Base-by-base conservation (phyloP, 2,888 invertebrate species). In the Andrena bicolor region DNA sequence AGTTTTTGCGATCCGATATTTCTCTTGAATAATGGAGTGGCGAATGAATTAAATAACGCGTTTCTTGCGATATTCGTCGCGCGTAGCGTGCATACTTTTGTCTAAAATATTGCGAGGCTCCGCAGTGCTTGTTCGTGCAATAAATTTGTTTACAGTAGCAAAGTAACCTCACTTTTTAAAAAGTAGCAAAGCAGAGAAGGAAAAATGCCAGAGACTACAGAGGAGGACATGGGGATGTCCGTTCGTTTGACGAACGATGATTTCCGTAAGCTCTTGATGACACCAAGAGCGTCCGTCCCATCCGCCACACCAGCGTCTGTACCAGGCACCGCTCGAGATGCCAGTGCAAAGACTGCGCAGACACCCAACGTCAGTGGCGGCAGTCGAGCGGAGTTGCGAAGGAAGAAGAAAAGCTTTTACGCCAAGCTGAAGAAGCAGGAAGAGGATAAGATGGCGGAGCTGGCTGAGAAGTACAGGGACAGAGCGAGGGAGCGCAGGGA, bases 181-280 rank as follows among this genome's bases (percentile, higher is more conserved):
- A 49, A 6, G n/a, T 13, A 51, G 16, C 1, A 13, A 61, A 28
- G 8, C 10, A 20, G 26, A 83, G 73, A 56, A 63, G 16, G 49
- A 71, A 93, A 90, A 88, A 93, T 94, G 94, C 92, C 93, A 7
- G 94, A 94, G 30, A 90, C 90, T 35, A 88, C 86, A 76, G 93
- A 93, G 23, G 93, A 94, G 32, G 93, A 94, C 35, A 85, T 90
- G 76, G 72, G 87, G 3, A 89, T 93, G 83, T 97, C 97, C 0
- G 97, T 97, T 91, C 96, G 97, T 87, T 95, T 99, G 73, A 99
- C 99, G 8, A 99, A 99, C 95, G 99, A 98, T 93, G 99, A 99
- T 94, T 99, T 99, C 92, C 96, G 99, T 74, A 99, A 98, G 93
- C 95, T 99, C 70, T 94, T 99, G 87, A 99, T 99, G 97, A 99